A percentile compares a stretch with the other conserved stretches of the same genome.
phyloP scores from a whole-genome alignment of 2,797 vertebrate genomes.

The Chanos chanos region DNA sequence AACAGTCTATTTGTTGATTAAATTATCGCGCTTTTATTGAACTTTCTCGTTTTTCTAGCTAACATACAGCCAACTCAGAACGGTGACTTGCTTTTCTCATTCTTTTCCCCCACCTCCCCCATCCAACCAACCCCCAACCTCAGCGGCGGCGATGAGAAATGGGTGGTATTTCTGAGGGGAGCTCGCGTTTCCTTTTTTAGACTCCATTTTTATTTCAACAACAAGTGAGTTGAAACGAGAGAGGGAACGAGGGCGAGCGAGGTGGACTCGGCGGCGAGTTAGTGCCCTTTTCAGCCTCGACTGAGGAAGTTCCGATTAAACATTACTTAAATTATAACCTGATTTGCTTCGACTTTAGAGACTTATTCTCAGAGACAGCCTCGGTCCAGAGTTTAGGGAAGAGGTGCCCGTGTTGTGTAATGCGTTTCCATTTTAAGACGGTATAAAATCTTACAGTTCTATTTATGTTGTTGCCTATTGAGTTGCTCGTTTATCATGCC shows the following conservation, averaged over 20 bases:
- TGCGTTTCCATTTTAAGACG: too few species aligned
- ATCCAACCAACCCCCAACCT: slow-evolving; percentile 70
- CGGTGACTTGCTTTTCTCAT: slow-evolving; percentile 71
- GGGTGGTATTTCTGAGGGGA: slow-evolving; percentile 72
- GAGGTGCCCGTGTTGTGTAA: background rate
- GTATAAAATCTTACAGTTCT: too few species aligned
- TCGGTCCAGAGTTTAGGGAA: too few species aligned
- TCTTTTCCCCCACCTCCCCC: slow-evolving; percentile 55
- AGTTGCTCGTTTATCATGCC: too few species aligned
- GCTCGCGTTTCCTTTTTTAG: slow-evolving; percentile 77
- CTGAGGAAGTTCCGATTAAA: slow-evolving; percentile 32
- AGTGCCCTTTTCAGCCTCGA: slow-evolving; percentile 3
- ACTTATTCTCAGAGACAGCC: too few species aligned
- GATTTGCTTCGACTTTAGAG: background rate
- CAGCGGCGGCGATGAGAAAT: slow-evolving; percentile 68
- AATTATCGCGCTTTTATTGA: slow-evolving; percentile 11
- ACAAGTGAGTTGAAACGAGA: slow-evolving; percentile 53
- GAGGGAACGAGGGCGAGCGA: slow-evolving; percentile 21
- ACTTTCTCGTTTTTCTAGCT: slow-evolving; percentile 32
- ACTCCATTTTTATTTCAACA: slow-evolving; percentile 71
- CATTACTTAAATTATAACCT: slow-evolving; percentile 6
- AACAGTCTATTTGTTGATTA: background rate
- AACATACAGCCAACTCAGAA: slow-evolving; percentile 54
- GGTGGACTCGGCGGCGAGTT: slow-evolving; percentile 32
- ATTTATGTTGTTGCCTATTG: too few species aligned